Conservation (phyloP, 2,797 vertebrate species). For the Okamejei kenojei region DNA sequence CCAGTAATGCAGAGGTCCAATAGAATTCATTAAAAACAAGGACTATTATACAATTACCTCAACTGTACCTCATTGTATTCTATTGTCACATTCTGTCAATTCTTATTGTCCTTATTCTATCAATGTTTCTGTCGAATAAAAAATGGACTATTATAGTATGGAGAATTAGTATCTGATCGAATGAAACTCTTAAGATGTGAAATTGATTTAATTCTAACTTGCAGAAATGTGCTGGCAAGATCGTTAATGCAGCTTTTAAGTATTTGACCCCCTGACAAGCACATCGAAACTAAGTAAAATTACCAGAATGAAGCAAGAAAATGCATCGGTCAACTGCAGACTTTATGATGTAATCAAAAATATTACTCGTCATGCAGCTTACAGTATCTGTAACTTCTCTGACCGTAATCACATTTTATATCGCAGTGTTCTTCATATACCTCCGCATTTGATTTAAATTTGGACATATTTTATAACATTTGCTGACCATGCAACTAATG, state of each 20-base stretch:
- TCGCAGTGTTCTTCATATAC: not conserved
- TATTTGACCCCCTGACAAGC: conserved; percentile 2
- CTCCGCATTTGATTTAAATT: not conserved
- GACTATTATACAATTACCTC: no score
- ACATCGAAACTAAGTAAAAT: not conserved
- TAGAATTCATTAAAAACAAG: no score
- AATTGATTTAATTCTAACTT: conserved; percentile 24
- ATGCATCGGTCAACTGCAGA: not conserved
- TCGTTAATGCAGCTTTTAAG: conserved; percentile 1
- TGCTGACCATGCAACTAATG: not conserved
- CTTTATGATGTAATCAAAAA: not conserved
- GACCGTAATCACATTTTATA: not conserved
- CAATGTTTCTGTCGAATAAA: not conserved
- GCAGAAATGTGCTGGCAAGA: not conserved
- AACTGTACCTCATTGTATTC: not conserved
- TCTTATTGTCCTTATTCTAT: not conserved
- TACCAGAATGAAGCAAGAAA: not conserved
- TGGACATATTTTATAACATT: not conserved
- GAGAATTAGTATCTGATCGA: not conserved
- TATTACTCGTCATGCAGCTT: not conserved
- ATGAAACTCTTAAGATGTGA: not conserved
- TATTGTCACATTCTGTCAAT: no score
- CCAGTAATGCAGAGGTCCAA: no score
- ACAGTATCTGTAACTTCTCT: not conserved
- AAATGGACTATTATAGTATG: no score